phyloP scores from a whole-genome alignment of 2,888 invertebrate species.

The Beris morrisii region DNA sequence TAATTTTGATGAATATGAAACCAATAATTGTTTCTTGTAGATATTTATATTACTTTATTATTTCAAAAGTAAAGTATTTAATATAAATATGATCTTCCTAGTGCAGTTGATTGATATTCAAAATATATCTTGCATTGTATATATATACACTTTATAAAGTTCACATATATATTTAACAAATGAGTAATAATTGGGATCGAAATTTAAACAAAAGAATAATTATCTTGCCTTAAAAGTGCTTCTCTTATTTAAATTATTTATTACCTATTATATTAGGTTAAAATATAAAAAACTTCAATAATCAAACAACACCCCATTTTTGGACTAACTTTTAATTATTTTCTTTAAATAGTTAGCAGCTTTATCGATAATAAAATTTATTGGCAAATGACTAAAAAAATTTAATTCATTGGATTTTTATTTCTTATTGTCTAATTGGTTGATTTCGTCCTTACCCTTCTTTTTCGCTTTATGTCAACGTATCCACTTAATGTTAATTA shows the following conservation, averaged over 20 bases:
- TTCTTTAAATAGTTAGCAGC: background rate
- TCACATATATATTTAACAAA: too few relatives aligned
- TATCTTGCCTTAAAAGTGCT: slow-evolving; percentile 26
- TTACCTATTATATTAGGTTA: slow-evolving; percentile 19
- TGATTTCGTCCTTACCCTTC: too few relatives aligned
- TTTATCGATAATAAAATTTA: background rate
- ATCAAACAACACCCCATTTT: slow-evolving; percentile 9
- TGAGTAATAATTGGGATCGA: too few relatives aligned
- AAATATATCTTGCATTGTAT: background rate
- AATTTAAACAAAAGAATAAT: background rate
- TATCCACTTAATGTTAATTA: too few relatives aligned
- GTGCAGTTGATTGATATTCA: background rate
- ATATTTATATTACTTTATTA: background rate
- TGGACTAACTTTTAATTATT: background rate
- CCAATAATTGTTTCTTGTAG: background rate
- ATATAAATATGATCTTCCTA: background rate
- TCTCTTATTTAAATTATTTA: slow-evolving; percentile 22
- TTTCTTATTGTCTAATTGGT: too few relatives aligned
- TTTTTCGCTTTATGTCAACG: too few relatives aligned
- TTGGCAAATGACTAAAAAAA: background rate
- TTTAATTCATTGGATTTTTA: too few relatives aligned
- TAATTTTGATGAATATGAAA: too few relatives aligned
- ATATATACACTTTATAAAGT: too few relatives aligned
- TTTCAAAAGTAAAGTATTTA: background rate
- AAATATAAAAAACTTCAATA: slow-evolving; percentile 15